Percentiles rank a stretch among this genome's conserved stretches.
These are phyloP conservation scores for Drosophila sproati DNA, from an alignment of 1,140 invertebrate genomes.

Conservation along the genomic window DNA sequence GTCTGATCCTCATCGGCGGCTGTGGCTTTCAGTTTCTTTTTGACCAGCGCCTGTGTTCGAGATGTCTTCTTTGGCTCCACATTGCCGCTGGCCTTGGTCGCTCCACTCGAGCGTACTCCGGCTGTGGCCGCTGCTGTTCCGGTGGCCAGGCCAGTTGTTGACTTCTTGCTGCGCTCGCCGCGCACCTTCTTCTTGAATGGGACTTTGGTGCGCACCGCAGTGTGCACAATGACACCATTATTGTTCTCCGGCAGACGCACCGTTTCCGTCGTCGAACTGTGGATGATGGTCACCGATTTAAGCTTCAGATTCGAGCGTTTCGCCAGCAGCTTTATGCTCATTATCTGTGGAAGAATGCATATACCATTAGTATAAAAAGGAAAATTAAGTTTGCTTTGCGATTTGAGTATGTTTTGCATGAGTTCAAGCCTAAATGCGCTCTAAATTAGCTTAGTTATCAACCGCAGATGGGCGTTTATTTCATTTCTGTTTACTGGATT, in stretches of 20 bases:
- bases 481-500: slow-evolving; percentile 35
- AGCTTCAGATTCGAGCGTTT: slow-evolving; percentile 91
- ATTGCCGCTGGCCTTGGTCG: slow-evolving; percentile 41
- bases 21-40: slow-evolving; percentile 65
- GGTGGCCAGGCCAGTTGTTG: slow-evolving; percentile 24
- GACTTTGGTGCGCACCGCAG: slow-evolving; percentile 89
- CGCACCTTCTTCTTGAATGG: slow-evolving; percentile 91
- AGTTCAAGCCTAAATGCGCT: slow-evolving; percentile 13
- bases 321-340: slow-evolving; percentile 91
- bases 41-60: slow-evolving; percentile 50
- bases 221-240: slow-evolving; percentile 90
- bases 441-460: slow-evolving; percentile 37
- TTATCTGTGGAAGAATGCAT: slow-evolving; percentile 86
- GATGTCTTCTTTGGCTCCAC: slow-evolving; percentile 60
- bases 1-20: slow-evolving; percentile 72
- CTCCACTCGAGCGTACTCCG: slow-evolving; percentile 17
- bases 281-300: slow-evolving; percentile 93
- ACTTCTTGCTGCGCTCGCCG: slow-evolving; percentile 86
- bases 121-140: slow-evolving; percentile 18
- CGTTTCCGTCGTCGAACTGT: slow-evolving; percentile 93
- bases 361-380: background rate
- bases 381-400: background rate
- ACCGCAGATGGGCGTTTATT: slow-evolving; percentile 25
- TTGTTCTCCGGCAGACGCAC: slow-evolving; percentile 91
- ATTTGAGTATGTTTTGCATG: slow-evolving; percentile 10